These are phyloP conservation scores for Xenopus borealis DNA, from an alignment of 2,113 vertebrate genomes.

Conservation along the genomic window DNA sequence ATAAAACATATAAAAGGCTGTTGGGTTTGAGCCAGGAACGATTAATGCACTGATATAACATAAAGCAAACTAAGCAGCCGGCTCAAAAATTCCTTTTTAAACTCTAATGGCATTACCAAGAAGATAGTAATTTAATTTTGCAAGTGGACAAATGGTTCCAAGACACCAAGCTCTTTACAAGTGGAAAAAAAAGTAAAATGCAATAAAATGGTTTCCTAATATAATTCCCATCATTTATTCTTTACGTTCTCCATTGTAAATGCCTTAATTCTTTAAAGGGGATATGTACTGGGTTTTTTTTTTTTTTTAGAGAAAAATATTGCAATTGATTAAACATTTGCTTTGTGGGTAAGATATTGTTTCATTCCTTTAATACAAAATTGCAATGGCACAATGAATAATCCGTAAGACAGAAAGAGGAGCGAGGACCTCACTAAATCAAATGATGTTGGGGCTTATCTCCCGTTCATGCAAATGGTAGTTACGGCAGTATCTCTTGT, in stretches of 20 bases:
- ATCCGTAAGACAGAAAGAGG: no score
- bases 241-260: conserved; percentile 1
- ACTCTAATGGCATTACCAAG: conserved; percentile 69
- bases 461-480: background rate
- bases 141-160: conserved; percentile 63
- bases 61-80: conserved; percentile 67
- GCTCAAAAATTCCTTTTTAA: conserved; percentile 61
- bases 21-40: conserved; percentile 68
- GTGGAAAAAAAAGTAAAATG: conserved; percentile 5
- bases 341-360: background rate
- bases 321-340: background rate
- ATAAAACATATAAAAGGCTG: conserved; percentile 70
- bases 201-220: conserved; percentile 28
- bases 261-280: conserved; percentile 1
- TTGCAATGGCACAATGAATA: no score
- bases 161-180: conserved; percentile 55
- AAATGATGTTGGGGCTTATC: background rate
- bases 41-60: conserved; percentile 70
- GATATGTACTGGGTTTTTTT: background rate
- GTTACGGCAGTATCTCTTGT: background rate
- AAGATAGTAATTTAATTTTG: conserved; percentile 61
- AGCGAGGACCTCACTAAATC: background rate
- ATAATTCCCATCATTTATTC: background rate
- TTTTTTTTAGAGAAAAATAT: background rate
- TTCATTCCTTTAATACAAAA: no score